Percentiles rank a stretch among this genome's conserved stretches.
phyloP scores from a whole-genome alignment of 1,140 invertebrate genomes.

The Subanguina moxae region DNA sequence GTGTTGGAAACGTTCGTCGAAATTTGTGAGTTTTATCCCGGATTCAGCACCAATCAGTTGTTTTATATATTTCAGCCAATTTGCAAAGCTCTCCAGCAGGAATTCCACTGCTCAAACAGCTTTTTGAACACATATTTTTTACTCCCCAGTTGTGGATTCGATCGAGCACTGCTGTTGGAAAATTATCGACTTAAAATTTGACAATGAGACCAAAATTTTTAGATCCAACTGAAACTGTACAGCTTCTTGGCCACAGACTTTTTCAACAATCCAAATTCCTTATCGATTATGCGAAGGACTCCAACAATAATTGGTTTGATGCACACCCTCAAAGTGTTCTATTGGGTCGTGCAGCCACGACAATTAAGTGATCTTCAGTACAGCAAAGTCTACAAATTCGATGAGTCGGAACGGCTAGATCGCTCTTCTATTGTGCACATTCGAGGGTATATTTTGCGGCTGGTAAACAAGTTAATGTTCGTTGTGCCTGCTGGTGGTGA shows the following conservation, averaged over 20 bases:
- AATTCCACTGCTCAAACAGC: constrained; percentile 88
- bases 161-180: constrained; percentile 63
- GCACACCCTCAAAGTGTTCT: constrained; percentile 96
- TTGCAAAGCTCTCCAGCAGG: constrained; percentile 82
- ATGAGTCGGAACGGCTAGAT: constrained; percentile 10
- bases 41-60: not conserved
- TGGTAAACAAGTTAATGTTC: constrained; percentile 47
- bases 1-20: constrained; percentile 35
- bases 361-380: not conserved
- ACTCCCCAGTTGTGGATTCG: constrained; percentile 98
- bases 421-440: constrained; percentile 43
- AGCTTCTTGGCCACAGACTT: constrained; percentile 96
- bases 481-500: constrained; percentile 13
- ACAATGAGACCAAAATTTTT: constrained; percentile 15
- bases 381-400: constrained; percentile 6
- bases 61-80: not conserved
- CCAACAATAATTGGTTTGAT: constrained; percentile 95
- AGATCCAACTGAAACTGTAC: constrained; percentile 85
- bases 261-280: constrained; percentile 85
- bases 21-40: constrained; percentile 1
- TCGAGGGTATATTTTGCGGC: constrained; percentile 40
- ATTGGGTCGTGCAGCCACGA: constrained; percentile 89
- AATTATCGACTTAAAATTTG: not conserved
- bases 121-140: constrained; percentile 96
- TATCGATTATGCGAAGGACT: constrained; percentile 88